Evolutionary conservation across 1,140 invertebrate genomes (phyloP).

Genomic region (Pogonomyrmex californicus): DNA sequence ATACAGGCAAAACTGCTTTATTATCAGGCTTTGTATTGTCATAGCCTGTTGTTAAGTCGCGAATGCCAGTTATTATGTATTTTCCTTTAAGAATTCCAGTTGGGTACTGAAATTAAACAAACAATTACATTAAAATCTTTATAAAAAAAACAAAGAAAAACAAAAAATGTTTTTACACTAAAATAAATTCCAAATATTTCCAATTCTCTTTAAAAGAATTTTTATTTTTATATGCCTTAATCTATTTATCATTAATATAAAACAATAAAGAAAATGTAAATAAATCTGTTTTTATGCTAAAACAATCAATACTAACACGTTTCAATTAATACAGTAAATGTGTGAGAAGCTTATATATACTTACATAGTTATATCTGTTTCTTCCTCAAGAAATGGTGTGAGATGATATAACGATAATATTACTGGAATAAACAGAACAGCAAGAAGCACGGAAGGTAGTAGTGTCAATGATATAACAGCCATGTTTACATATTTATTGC

Average conservation of each 20-base stretch:
- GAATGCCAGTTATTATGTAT: slow-evolving; percentile 91
- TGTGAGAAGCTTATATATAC: slow-evolving; percentile 23
- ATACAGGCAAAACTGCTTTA: slow-evolving; percentile 92
- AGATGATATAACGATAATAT: slow-evolving; percentile 82
- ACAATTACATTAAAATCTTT: slow-evolving; percentile 13
- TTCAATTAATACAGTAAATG: neutral
- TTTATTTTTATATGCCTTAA: neutral
- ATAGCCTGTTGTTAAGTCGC: slow-evolving; percentile 96
- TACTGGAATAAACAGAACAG: slow-evolving; percentile 79
- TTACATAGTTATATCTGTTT: slow-evolving; percentile 48
- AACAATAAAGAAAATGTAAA: neutral
- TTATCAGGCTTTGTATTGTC: slow-evolving; percentile 92
- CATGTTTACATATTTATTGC: slow-evolving; percentile 74
- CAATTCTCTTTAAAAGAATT: neutral
- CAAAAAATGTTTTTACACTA: neutral
- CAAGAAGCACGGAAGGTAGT: slow-evolving; percentile 82
- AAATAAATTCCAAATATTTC: neutral
- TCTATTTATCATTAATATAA: slow-evolving; percentile 1
- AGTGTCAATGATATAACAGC: slow-evolving; percentile 80
- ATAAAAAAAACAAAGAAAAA: neutral
- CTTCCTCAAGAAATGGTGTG: slow-evolving; percentile 81
- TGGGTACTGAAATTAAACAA: slow-evolving; percentile 91
- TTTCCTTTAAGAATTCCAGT: slow-evolving; percentile 89
- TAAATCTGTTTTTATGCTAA: neutral
- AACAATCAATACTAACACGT: neutral